A percentile compares a stretch with the other conserved stretches of the same genome.
phyloP scores from a whole-genome alignment of 2,888 invertebrate species.

The Drosophila picticornis region DNA sequence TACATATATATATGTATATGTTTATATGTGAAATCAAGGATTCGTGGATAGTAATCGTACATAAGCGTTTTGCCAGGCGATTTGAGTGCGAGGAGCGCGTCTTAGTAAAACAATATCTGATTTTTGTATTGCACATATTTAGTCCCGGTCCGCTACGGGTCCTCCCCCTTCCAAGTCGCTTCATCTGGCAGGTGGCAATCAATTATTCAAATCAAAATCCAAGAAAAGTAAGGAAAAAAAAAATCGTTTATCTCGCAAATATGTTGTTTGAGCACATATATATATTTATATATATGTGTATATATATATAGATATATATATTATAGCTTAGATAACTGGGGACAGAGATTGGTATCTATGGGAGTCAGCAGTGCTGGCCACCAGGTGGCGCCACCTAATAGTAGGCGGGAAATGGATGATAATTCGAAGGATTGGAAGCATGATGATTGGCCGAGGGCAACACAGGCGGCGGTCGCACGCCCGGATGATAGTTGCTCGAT shows the following conservation, averaged over 20 bases:
- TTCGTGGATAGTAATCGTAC: slow-evolving; percentile 24
- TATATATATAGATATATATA: slow-evolving; percentile 17
- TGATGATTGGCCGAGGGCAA: slow-evolving; percentile 85
- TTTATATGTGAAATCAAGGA: slow-evolving; percentile 19
- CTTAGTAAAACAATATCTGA: background rate
- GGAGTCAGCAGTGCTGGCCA: background rate
- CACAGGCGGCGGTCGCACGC: slow-evolving; percentile 84
- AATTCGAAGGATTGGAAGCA: slow-evolving; percentile 85
- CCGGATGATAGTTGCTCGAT: slow-evolving; percentile 85
- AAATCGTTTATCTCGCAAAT: slow-evolving; percentile 30
- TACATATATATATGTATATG: background rate
- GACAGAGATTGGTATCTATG: slow-evolving; percentile 5
- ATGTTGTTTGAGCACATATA: slow-evolving; percentile 24
- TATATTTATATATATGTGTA: slow-evolving; percentile 13
- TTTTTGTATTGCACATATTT: slow-evolving; percentile 45
- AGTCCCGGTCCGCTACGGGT: slow-evolving; percentile 34
- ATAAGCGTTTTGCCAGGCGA: slow-evolving; percentile 1
- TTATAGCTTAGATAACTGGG: slow-evolving; percentile 16
- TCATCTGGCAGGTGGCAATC: slow-evolving; percentile 5
- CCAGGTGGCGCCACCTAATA: slow-evolving; percentile 70
- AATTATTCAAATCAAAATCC: slow-evolving; percentile 2
- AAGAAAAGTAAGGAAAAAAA: background rate
- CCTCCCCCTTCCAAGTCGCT: background rate
- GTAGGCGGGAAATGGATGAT: slow-evolving; percentile 85
- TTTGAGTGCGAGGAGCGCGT: background rate